Evolutionary conservation across 2,888 invertebrate genomes (phyloP).

Genomic region (Pristionchus fissidentatus): DNA sequence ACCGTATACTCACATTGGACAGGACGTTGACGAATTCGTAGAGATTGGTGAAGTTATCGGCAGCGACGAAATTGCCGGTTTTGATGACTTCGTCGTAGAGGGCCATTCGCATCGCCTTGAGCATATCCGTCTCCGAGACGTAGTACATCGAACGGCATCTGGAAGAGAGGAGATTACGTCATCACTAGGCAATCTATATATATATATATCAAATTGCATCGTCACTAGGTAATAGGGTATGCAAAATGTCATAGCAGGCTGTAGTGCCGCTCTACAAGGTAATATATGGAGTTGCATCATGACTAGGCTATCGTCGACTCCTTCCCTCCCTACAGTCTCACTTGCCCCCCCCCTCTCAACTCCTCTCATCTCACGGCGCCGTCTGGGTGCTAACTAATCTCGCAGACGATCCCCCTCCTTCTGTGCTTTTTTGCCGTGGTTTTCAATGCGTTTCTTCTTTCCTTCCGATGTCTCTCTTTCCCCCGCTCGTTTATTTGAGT

Average conservation of each 20-base stretch:
- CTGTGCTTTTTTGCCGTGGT: conserved; percentile 21
- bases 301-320: no score
- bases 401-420: conserved; percentile 13
- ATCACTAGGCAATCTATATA: not conserved
- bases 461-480: not conserved
- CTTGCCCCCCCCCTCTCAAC: no score
- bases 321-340: no score
- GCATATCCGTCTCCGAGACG: conserved; percentile 75
- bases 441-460: conserved; percentile 17
- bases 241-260: no score
- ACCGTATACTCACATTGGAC: conserved; percentile 65
- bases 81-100: conserved; percentile 66
- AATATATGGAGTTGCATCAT: not conserved
- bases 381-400: no score
- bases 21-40: conserved; percentile 71
- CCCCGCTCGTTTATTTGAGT: conserved; percentile 7
- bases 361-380: no score
- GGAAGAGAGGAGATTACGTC: conserved; percentile 30
- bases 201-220: no score
- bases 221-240: not conserved
- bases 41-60: conserved; percentile 71
- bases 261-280: no score
- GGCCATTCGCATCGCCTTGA: conserved; percentile 72
- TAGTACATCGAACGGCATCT: conserved; percentile 72
- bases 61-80: conserved; percentile 58